phyloP scores from a whole-genome alignment of 2,113 vertebrate genomes.

The Galemys pyrenaicus region DNA sequence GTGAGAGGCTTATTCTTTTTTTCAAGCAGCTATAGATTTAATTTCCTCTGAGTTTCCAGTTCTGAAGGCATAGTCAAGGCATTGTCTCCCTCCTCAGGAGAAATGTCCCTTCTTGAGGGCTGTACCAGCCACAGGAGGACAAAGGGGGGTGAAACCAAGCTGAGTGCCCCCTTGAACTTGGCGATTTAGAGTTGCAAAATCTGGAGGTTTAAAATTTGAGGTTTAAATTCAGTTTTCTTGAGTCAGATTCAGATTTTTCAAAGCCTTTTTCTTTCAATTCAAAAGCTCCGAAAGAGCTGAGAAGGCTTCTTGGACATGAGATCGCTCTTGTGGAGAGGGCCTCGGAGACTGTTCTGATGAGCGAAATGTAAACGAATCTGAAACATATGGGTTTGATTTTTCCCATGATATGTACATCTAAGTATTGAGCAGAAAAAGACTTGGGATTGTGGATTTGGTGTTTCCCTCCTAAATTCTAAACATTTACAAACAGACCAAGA shows the following conservation, averaged over 20 bases:
- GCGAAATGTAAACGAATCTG: background rate
- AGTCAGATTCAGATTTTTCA: background rate
- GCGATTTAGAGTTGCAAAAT: background rate
- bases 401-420: background rate
- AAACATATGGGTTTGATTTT: constrained; percentile 8
- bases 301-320: background rate
- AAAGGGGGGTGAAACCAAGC: background rate
- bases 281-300: background rate
- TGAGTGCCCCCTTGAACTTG: background rate
- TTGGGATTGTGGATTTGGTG: constrained; percentile 29
- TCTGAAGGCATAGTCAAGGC: background rate
- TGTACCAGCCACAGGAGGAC: background rate
- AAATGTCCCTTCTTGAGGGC: background rate
- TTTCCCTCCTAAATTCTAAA: constrained; percentile 33
- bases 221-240: constrained; percentile 26
- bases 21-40: background rate
- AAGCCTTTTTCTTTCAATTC: background rate
- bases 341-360: background rate
- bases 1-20: background rate
- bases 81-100: background rate
- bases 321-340: background rate
- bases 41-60: background rate
- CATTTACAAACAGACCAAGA: constrained; percentile 44
- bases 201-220: background rate
- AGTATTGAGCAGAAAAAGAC: background rate